Base-by-base conservation (phyloP, 2,888 invertebrate genomes). In the Tipula confusa region DNA sequence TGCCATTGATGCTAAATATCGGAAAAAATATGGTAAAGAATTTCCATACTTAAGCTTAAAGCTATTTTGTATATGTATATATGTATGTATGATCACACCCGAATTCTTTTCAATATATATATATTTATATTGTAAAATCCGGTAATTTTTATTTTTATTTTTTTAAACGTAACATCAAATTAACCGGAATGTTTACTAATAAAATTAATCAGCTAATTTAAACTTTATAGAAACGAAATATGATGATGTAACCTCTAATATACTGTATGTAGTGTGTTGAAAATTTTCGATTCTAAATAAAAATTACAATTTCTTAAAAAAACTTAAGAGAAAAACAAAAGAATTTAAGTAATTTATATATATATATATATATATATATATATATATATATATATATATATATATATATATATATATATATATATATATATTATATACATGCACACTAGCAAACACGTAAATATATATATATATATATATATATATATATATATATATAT, bases 131-230 rank as follows among this genome's bases (percentile, higher is more conserved):
- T 64, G 64, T 64, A 64, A 64, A 64, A 64, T 64, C 64, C 64
- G 64, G 64, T 64, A 64, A 64, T 64, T 64, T 64, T 64, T 7
- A 9, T 64, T 64, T 24, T 24, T 24, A 24, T 18, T 24, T 64
- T 24, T 64, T 64, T 24, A 9, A 64, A 64, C 64, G 18, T 24
- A 64, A 64, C 64, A 64, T 64, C 24, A 64, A 64, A 64, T 64
- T 64, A 64, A 64, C 64, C 64, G 64, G 64, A 64, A 64, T 64
- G 24, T 64, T 64, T 64, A 64, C 64, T 64, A 64, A 64, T 64
- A 64, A 64, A 64, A 64, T 64, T 64, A 64, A 64, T 64, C 64
- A 64, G 64, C 64, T 64, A 64, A 64, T 64, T 64, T 64, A 64
- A 64, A 64, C 24, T 13, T 64, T 64, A 64, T 64, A 64, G 9